A percentile compares a stretch with the other conserved stretches of the same genome.
phyloP scores from a whole-genome alignment of 2,888 invertebrate species.

The Ametastegia equiseti region DNA sequence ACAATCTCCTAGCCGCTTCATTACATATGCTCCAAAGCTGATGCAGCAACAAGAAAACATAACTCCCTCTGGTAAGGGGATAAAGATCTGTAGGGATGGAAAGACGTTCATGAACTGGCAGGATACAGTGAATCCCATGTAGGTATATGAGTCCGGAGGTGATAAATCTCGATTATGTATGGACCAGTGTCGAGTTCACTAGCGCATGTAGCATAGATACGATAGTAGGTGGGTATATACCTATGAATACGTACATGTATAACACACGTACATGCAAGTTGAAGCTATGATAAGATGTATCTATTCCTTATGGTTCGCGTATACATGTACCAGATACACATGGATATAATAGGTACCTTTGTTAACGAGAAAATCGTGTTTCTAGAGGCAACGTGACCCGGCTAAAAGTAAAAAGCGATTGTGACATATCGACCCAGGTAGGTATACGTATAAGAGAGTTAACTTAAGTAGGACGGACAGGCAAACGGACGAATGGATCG shows the following conservation, averaged over 20 bases:
- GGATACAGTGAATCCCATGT: constrained; percentile 14
- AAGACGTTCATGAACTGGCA: not conserved
- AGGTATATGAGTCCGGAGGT: not conserved
- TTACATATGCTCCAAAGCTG: not conserved
- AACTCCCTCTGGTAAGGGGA: not conserved
- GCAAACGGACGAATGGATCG: constrained; percentile 14
- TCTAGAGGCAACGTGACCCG: constrained; percentile 43
- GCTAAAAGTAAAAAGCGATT: constrained; percentile 37
- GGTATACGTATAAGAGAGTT: not conserved
- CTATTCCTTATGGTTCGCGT: too few species aligned
- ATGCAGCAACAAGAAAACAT: not conserved
- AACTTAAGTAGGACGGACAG: constrained; percentile 39
- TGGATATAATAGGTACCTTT: constrained; percentile 29
- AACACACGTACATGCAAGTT: too few species aligned
- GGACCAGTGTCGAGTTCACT: constrained; percentile 33
- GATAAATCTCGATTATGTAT: constrained; percentile 33
- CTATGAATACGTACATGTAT: not conserved
- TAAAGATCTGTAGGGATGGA: not conserved
- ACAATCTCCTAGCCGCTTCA: not conserved
- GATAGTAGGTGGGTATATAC: not conserved
- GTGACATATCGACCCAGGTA: constrained; percentile 43
- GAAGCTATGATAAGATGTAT: too few species aligned
- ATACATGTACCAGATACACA: not conserved
- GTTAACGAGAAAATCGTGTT: constrained; percentile 47
- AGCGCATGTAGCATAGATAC: constrained; percentile 24